Base-by-base conservation (phyloP, 1,140 invertebrate genomes). In the Tribolium madens region DNA sequence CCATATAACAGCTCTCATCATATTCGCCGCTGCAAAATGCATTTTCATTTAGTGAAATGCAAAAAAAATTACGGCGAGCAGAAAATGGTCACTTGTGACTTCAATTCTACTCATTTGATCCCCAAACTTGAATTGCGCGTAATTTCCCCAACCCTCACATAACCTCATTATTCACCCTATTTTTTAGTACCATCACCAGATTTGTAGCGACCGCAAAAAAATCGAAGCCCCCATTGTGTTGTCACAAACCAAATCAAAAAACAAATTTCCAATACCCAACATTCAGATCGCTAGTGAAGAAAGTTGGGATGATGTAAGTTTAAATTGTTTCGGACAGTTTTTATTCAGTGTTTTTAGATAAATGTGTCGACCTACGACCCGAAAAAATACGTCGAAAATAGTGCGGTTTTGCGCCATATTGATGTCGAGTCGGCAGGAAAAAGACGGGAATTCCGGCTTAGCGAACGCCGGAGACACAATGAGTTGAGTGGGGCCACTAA, bases 71-170 rank as follows among this genome's bases (percentile, higher is more conserved):
- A 77, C 26, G 36, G 36, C 0, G 70, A 73, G 18, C 17, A 52
- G 0, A 60, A 64, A 14, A 47, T 77, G 12, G 70, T 77, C 1
- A 13, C 14, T 10, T 77, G 76, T 13, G 69, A 77, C 21, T 77
- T 77, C 31, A 77, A 77, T 64, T n/a, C 50, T 18, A 77, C n/a
- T 3, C 76, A 77, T 50, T 50, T 64, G 15, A 31, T 77, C 10
- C 75, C 75, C 1, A 60, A 76, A 52, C 13, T 47, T 3, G 75
- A 76, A 70, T 17, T 75, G 7, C 57, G 13, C 2, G 48, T 74
- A 53, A 57, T 42, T 42, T 26, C 21, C 3, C 3, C 7, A 48
- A 6, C 13, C 13, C 10, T 5, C 21, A 26, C 3, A 26, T 26
- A 26, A 26, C 21, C 21, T 26, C 6, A 26, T 4, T 2, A 26